Conservation (phyloP, 2,888 invertebrate genomes). For the Isotomurus palustris region DNA sequence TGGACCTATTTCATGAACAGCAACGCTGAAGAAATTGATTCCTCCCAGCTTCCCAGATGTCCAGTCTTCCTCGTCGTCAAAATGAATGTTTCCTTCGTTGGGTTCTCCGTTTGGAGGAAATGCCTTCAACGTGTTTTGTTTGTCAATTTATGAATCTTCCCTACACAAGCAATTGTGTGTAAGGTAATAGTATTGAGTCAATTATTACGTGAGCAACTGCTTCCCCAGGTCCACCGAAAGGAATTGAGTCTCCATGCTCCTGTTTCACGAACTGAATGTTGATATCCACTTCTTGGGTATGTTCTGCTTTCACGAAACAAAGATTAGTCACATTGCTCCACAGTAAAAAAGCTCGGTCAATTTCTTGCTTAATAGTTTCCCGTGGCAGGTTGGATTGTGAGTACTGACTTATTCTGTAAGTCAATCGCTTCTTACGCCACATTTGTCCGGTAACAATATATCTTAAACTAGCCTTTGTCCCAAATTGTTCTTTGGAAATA, state of each 20-base stretch:
- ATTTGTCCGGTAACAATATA: too few species aligned
- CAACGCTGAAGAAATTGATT: slow-evolving; percentile 23
- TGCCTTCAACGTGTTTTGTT: too few species aligned
- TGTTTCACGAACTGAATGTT: slow-evolving; percentile 2
- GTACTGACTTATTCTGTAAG: too few species aligned
- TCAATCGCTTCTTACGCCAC: too few species aligned
- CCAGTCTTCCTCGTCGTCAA: slow-evolving; percentile 26
- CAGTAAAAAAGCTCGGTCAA: slow-evolving; percentile 2
- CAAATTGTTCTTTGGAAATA: too few species aligned
- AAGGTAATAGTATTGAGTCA: too few species aligned
- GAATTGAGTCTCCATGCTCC: slow-evolving; percentile 6
- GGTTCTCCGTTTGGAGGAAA: slow-evolving; percentile 9
- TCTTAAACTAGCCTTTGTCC: too few species aligned
- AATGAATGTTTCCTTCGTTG: slow-evolving; percentile 26
- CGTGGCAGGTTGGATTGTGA: neutral
- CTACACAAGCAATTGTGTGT: too few species aligned
- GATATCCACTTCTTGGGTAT: slow-evolving; percentile 1
- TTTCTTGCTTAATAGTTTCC: slow-evolving; percentile 8
- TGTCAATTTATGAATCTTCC: too few species aligned
- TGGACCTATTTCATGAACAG: slow-evolving; percentile 26
- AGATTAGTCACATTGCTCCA: slow-evolving; percentile 9
- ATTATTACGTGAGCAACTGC: too few species aligned
- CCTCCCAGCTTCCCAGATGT: slow-evolving; percentile 6
- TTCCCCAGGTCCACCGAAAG: too few species aligned
- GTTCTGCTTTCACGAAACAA: neutral